Conservation (phyloP, 2,113 vertebrate species). For the Cygnus atratus region DNA sequence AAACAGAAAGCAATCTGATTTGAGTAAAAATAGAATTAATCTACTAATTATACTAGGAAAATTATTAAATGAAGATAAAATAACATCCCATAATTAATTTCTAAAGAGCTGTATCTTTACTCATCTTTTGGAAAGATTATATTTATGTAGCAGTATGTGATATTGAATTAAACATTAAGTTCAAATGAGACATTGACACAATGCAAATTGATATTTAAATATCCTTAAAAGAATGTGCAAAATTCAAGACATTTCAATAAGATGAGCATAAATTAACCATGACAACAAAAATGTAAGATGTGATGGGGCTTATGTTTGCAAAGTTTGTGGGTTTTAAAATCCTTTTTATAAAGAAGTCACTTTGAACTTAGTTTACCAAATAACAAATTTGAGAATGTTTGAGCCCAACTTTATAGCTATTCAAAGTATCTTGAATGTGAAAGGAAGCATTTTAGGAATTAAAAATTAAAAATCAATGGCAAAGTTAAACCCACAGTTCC, state of each 20-base stretch:
- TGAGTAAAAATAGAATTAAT: conserved; percentile 4
- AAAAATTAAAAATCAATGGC: background rate
- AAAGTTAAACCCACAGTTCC: background rate
- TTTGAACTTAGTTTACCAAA: conserved; percentile 1
- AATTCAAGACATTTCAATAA: conserved; percentile 33
- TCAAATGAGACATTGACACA: conserved; percentile 46
- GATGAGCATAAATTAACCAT: conserved; percentile 23
- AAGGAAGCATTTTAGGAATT: background rate
- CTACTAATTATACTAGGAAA: background rate
- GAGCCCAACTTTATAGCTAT: background rate
- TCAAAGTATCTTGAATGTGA: background rate
- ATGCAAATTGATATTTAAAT: conserved; percentile 22
- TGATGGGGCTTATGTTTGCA: background rate
- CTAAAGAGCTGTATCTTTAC: background rate
- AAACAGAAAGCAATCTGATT: background rate
- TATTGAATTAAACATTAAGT: conserved; percentile 60
- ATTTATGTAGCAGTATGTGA: background rate
- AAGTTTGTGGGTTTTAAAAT: background rate
- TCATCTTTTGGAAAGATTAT: conserved; percentile 8
- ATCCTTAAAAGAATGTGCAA: conserved; percentile 18
- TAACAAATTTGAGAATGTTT: background rate
- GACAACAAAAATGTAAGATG: background rate
- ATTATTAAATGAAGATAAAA: conserved; percentile 5
- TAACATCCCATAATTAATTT: background rate
- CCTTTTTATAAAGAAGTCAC: background rate